Base-by-base conservation (phyloP, 2,113 vertebrate species). In the Lagopus muta region DNA sequence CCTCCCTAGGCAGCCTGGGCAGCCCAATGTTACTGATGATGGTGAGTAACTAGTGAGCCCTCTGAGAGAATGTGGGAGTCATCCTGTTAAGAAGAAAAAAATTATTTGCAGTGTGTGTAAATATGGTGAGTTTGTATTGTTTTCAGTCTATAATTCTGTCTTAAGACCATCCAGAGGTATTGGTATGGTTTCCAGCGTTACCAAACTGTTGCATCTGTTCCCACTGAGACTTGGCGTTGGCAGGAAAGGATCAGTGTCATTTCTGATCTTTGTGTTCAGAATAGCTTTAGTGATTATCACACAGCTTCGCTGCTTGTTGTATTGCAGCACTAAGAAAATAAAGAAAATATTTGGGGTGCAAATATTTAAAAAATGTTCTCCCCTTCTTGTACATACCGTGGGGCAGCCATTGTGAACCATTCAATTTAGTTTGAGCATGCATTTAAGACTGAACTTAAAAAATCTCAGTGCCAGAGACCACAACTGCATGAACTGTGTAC, bases 401-500 rank as follows among this genome's bases (percentile, higher is more conserved):
- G 48, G 60, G 50, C 1, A 73, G 8, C 27, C 10, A 19, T 70
- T 82, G 64, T 28, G 40, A 55, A 50, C 73, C 5, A 1, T 57
- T 65, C 72, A 7, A 1, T 89, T 93, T 91, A 64, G 72, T 65
- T 8, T 30, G 10, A 82, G 28, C 2, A 25, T 15, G 11, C 42
- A 20, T 71, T 81, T 47, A 47, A 52, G 8, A 11, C 89, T 42
- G 4, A 19, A 12, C 12, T 78, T 82, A 19, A 79, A 82, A 91
- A 64, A 78, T 47, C 58, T 70, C 52, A 10, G 8, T 50, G 13
- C 18, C 52, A 27, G 52, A 55, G 34, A 78, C 30, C 28, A 27
- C 3, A n/a, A 10, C 70, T 0, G 0, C 10, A 3, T 45, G 32
- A 75, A n/a, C 27, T 27, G 32, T 78, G 30, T 47, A 2, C 18